These are phyloP conservation scores for Bombylius major DNA, from an alignment of 2,888 invertebrate species.

Conservation along the genomic window DNA sequence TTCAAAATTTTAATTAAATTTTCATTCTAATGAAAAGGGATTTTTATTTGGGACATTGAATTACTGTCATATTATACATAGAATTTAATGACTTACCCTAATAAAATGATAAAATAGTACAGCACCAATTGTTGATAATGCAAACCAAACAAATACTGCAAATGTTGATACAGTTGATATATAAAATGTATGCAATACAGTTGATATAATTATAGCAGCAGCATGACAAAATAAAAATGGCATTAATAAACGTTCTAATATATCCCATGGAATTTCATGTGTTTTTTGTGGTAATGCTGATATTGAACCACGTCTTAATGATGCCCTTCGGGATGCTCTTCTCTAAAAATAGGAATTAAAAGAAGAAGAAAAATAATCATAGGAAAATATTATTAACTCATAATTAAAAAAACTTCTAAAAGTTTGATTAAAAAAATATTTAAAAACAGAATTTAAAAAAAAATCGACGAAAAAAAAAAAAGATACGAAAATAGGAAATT, in stretches of 20 bases:
- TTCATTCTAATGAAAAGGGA: no score
- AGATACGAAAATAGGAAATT: no score
- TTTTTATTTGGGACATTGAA: no score
- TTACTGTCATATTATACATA: no score
- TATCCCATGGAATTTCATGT: conserved; percentile 58
- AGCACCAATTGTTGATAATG: conserved; percentile 58
- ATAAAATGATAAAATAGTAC: conserved; percentile 75
- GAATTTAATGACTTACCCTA: conserved; percentile 46
- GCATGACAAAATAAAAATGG: conserved; percentile 72
- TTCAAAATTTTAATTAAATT: no score
- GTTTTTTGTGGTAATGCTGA: conserved; percentile 43
- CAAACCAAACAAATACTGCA: conserved; percentile 65
- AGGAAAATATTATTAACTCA: background rate
- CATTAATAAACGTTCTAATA: conserved; percentile 56
- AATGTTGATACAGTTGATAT: conserved; percentile 66
- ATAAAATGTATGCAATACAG: conserved; percentile 54
- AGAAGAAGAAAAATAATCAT: conserved; percentile 3
- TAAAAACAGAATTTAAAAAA: no score
- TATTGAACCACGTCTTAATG: conserved; percentile 45
- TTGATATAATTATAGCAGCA: conserved; percentile 60
- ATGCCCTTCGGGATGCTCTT: conserved; percentile 40
- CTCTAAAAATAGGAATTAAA: conserved; percentile 21
- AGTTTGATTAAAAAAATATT: background rate
- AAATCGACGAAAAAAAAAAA: no score
- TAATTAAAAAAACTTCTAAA: background rate